These are phyloP conservation scores for Drosophila truncata DNA, from an alignment of 1,140 invertebrate genomes.

Conservation along the genomic window DNA sequence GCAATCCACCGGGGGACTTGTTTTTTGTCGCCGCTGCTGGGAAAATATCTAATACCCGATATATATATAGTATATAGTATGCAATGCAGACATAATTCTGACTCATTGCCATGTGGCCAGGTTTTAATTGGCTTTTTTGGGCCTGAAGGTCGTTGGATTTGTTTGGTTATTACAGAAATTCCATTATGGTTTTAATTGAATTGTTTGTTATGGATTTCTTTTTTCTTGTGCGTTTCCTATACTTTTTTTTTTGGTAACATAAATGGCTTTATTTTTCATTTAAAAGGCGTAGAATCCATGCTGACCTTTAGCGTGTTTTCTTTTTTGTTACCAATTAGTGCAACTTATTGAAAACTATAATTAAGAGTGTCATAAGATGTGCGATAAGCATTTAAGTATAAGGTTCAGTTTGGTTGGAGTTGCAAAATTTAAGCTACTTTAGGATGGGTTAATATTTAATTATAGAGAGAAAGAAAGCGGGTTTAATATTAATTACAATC, in stretches of 20 bases:
- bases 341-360: slow-evolving; percentile 16
- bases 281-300: slow-evolving; percentile 23
- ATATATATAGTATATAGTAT: not conserved
- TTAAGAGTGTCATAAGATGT: slow-evolving; percentile 4
- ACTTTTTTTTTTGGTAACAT: slow-evolving; percentile 11
- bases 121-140: slow-evolving; percentile 68
- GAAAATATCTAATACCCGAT: slow-evolving; percentile 32
- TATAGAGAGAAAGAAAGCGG: not conserved
- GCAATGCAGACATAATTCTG: slow-evolving; percentile 40
- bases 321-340: slow-evolving; percentile 30
- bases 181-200: slow-evolving; percentile 74
- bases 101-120: slow-evolving; percentile 70
- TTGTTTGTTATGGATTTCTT: slow-evolving; percentile 52
- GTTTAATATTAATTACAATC: not conserved
- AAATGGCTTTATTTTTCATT: slow-evolving; percentile 28
- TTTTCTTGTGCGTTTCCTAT: slow-evolving; percentile 13
- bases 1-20: slow-evolving; percentile 44
- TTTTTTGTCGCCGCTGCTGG: slow-evolving; percentile 39
- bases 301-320: slow-evolving; percentile 24
- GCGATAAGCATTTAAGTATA: slow-evolving; percentile 2
- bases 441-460: not conserved
- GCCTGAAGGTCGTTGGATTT: slow-evolving; percentile 56
- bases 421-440: not conserved
- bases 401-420: not conserved
- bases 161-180: slow-evolving; percentile 65